phyloP scores from a whole-genome alignment of 2,888 invertebrate species.

The Tachina grossa region DNA sequence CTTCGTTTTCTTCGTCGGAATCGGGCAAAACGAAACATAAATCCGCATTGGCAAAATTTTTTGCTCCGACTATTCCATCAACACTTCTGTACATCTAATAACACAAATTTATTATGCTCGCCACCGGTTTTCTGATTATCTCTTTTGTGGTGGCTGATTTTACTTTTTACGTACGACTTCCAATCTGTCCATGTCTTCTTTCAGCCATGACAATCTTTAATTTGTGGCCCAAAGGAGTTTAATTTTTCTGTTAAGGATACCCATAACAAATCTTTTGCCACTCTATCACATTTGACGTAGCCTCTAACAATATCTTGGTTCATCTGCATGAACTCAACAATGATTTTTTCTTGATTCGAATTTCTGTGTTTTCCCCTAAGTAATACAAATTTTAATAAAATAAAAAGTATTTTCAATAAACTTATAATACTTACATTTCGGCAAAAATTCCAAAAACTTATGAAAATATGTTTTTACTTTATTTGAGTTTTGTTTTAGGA shows the following conservation, averaged over 20 bases:
- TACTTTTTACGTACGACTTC: slow-evolving; percentile 28
- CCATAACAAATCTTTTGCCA: slow-evolving; percentile 9
- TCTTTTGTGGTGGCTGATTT: slow-evolving; percentile 25
- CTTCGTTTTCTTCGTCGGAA: no score
- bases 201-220: slow-evolving; percentile 12
- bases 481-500: background rate
- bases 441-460: background rate
- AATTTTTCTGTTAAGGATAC: slow-evolving; percentile 8
- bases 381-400: background rate
- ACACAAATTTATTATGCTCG: slow-evolving; percentile 4
- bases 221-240: slow-evolving; percentile 16
- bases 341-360: background rate
- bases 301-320: slow-evolving; percentile 13
- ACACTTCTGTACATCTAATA: slow-evolving; percentile 5
- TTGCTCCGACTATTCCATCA: background rate
- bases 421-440: background rate
- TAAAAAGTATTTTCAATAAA: slow-evolving; percentile 1
- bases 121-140: slow-evolving; percentile 19
- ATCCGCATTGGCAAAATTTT: background rate
- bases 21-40: no score
- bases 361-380: background rate
- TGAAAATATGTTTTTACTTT: background rate
- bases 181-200: slow-evolving; percentile 27
- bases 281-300: background rate
- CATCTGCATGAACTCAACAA: background rate